These are phyloP conservation scores for Forbesichthys agassizii DNA, from an alignment of 2,113 vertebrate species.

Conservation along the genomic window DNA sequence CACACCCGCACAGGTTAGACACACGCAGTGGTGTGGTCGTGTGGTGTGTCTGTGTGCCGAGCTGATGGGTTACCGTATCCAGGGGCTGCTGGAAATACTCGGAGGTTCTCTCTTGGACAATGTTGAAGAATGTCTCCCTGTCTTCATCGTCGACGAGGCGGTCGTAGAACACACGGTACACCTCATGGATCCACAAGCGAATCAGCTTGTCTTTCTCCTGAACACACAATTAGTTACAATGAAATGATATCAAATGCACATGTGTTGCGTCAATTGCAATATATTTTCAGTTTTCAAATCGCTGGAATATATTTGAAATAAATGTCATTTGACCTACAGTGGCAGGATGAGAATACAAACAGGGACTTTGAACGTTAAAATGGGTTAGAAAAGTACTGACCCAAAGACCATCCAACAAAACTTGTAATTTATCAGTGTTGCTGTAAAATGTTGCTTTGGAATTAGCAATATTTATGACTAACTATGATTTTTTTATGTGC, in stretches of 20 bases:
- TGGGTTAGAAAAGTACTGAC: no score
- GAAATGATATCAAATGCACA: neutral
- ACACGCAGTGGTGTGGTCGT: neutral
- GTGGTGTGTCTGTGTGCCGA: neutral
- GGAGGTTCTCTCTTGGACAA: slow-evolving; percentile 83
- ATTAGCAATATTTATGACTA: no score
- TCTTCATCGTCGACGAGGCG: slow-evolving; percentile 85
- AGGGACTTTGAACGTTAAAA: no score
- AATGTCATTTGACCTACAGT: no score
- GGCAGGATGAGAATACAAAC: no score
- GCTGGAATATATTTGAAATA: no score
- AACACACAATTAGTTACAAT: slow-evolving; percentile 1
- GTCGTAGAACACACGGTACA: slow-evolving; percentile 93
- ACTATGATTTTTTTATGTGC: no score
- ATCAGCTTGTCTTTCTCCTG: slow-evolving; percentile 90
- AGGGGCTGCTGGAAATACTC: slow-evolving; percentile 82
- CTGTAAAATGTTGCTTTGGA: no score
- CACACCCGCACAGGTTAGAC: slow-evolving; percentile 2
- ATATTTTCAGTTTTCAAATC: no score
- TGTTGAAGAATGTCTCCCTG: slow-evolving; percentile 84
- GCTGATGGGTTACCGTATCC: slow-evolving; percentile 79
- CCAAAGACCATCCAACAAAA: no score
- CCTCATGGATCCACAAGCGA: slow-evolving; percentile 92
- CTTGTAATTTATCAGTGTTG: no score
- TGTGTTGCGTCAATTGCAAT: no score